These are phyloP conservation scores for Falco columbarius DNA, from an alignment of 2,797 vertebrate species.

Conservation along the genomic window DNA sequence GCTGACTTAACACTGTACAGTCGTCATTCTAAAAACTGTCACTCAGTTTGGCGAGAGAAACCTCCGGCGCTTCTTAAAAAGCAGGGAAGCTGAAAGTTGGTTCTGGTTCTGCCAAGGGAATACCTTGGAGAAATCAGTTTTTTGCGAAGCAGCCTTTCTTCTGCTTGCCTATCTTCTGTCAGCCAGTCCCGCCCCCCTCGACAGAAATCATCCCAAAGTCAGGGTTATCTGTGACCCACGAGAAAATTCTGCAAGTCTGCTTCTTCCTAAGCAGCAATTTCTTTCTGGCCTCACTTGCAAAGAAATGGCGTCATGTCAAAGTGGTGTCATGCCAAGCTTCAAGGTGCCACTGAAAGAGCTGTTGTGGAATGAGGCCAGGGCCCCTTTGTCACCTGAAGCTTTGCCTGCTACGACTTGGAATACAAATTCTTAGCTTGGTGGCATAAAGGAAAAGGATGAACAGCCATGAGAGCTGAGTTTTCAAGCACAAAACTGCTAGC, in stretches of 20 bases:
- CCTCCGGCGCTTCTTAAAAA: background rate
- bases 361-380: background rate
- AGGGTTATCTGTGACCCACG: background rate
- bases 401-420: background rate
- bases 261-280: slow-evolving; percentile 32
- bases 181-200: background rate
- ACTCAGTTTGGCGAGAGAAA: slow-evolving; percentile 1
- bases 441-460: slow-evolving; percentile 58
- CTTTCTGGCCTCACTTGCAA: slow-evolving; percentile 29
- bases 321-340: slow-evolving; percentile 47
- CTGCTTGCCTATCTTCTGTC: background rate
- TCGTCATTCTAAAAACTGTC: background rate
- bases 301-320: slow-evolving; percentile 38
- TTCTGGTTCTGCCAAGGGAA: slow-evolving; percentile 23
- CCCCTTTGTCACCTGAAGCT: slow-evolving; percentile 38
- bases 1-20: background rate
- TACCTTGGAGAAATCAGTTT: background rate
- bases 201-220: slow-evolving; percentile 16
- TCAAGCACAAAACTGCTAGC: slow-evolving; percentile 30
- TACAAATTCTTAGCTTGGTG: slow-evolving; percentile 38
- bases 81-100: background rate
- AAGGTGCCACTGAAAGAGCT: slow-evolving; percentile 32
- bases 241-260: background rate
- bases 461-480: slow-evolving; percentile 41
- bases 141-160: slow-evolving; percentile 1